Conservation (phyloP, 1,140 invertebrate species). For the Dendrolimus punctatus region DNA sequence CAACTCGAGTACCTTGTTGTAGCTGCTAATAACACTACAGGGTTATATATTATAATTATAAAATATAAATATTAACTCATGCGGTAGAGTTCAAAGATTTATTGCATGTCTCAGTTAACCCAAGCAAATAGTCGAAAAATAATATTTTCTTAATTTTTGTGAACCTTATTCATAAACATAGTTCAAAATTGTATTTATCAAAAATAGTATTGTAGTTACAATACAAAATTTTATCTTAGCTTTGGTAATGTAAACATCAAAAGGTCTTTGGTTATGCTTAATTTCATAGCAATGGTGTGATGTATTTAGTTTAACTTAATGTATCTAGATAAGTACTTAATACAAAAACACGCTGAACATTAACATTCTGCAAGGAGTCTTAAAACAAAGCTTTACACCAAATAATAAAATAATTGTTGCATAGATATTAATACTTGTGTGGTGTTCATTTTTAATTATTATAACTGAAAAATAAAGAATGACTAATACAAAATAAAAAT, state of each 20-base stretch:
- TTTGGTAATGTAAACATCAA: conserved; percentile 18
- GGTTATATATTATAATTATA: neutral
- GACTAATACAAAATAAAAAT: too few species aligned
- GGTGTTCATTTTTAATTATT: too few species aligned
- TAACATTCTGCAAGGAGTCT: too few species aligned
- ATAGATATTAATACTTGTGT: too few species aligned
- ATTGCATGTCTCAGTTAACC: neutral
- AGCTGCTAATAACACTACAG: conserved; percentile 17
- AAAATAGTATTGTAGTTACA: conserved; percentile 3
- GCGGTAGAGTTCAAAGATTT: neutral
- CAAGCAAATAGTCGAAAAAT: too few species aligned
- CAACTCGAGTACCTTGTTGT: conserved; percentile 53
- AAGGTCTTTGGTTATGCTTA: conserved; percentile 28
- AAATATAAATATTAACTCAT: conserved; percentile 2
- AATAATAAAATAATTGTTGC: too few species aligned
- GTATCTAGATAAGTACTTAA: too few species aligned
- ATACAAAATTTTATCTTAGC: conserved; percentile 5
- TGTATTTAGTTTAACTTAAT: conserved; percentile 11
- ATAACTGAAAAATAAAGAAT: too few species aligned
- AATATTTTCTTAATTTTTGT: too few species aligned
- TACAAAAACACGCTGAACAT: too few species aligned
- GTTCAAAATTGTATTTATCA: neutral
- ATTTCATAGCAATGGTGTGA: conserved; percentile 19
- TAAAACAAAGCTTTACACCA: too few species aligned
- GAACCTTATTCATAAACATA: too few species aligned